Base-by-base conservation (phyloP, 1,140 invertebrate species). In the Leptestheria dahalacensis region DNA sequence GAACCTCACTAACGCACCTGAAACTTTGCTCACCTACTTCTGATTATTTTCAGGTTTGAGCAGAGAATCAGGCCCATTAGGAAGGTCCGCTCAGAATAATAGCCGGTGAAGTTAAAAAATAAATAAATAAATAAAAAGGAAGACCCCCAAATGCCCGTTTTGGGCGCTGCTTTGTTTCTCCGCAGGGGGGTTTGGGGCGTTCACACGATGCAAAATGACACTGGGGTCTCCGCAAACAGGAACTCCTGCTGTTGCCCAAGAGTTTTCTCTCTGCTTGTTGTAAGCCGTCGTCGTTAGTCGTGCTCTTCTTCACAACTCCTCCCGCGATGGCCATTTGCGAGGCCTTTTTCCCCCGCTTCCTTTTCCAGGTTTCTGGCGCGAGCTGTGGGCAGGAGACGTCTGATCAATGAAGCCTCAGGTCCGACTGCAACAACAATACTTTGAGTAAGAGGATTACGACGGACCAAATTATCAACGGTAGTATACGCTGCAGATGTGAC, bases 21-120 rank as follows among this genome's bases (percentile, higher is more conserved):
- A 66, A 66, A 66, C 65, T 66, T 66, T 66, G 65, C 65, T 66
- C 65, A 66, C 65, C 65, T 66, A 26, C 41, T 56, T 21, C 53
- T 47, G 46, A 59, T 62, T 57, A 28, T 29, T 55, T 28, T 21
- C 23, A 29, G 53, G 23, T 55, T 63, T 66, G 65, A 66, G 65
- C 65, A 66, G 66, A 61, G 65, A 62, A 65, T 66, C 65, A 66
- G 65, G 65, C 65, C 64, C 63, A 54, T 28, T 48, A 62, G 57
- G 24, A 50, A 48, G 53, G 33, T 28, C 26, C 33, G 24, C 24
- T 15, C 24, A 25, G 11, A 18, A 21, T 24, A 51, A 51, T 6
- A 20, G 26, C 23, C n/a, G 46, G n/a, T n/a, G n/a, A 47, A 47
- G 46, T 47, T 11, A 47, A 47, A n/a, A n/a, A n/a, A n/a, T n/a